A percentile compares a stretch with the other conserved stretches of the same genome.
These are phyloP conservation scores for Saiga tatarica DNA, from an alignment of 2,113 vertebrate species.

Conservation along the genomic window DNA sequence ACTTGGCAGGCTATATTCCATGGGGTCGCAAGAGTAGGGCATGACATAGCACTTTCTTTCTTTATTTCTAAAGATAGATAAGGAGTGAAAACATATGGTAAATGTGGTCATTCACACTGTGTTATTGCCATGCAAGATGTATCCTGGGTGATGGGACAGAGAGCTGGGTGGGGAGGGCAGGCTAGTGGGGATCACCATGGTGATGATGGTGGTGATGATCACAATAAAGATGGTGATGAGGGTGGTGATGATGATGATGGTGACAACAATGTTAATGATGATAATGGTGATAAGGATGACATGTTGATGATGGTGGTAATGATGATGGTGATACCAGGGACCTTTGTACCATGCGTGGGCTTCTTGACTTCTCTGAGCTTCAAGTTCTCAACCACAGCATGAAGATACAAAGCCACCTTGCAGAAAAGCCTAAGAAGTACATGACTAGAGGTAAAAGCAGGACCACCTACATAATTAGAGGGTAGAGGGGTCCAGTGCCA, in stretches of 20 bases:
- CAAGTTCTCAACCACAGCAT: too few species aligned
- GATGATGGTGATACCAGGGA: neutral
- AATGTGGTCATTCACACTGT: neutral
- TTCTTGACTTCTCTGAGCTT: neutral
- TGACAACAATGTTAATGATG: neutral
- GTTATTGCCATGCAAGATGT: neutral
- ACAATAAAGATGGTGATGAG: neutral
- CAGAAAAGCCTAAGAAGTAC: too few species aligned
- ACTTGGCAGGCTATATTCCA: neutral
- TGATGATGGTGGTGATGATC: neutral
- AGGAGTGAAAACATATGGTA: neutral
- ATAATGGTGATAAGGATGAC: neutral
- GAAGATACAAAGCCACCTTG: neutral
- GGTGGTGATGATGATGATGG: neutral
- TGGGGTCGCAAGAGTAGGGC: neutral
- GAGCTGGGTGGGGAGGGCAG: neutral
- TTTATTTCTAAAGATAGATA: neutral
- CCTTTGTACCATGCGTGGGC: neutral
- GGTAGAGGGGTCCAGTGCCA: neutral
- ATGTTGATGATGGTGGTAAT: neutral
- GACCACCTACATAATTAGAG: neutral
- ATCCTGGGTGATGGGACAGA: neutral
- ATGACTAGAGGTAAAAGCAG: neutral
- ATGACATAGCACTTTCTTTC: neutral
- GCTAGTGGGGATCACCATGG: neutral